Evolutionary conservation across 2,113 vertebrate genomes (phyloP), one percentile per base, ranked within the genome.

Genomic region (Oenanthe melanoleuca): DNA sequence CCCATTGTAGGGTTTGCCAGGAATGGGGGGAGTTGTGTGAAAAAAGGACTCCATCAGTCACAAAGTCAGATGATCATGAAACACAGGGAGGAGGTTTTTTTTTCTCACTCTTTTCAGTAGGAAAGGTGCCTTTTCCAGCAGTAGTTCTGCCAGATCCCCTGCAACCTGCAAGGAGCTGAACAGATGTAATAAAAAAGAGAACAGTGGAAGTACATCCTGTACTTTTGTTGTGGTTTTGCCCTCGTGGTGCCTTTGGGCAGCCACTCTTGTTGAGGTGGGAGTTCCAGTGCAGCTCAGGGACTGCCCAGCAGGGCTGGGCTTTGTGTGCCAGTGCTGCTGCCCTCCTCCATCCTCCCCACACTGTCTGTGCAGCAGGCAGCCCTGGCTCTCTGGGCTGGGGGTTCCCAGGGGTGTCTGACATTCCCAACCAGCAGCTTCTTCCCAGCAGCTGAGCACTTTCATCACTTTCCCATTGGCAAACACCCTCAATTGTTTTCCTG

Each of bases 401-500:
- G 45, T 8, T 86, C 74, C 37, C 52, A 84, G 61, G 37, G 28
- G 8, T 40, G 56, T 23, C 59, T 6, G 33, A n/a, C 28, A 15
- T 67, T 37, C 40, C 70, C 25, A 44, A 33, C 6, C 7, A 11
- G 34, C 45, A 88, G 53, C n/a, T 93, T 71, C n/a, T 88, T 42
- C 61, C n/a, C 19, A 19, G 42, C 31, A 88, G 42, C 84, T 80
- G 53, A 93, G 44, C 40, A 12, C 40, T 9, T 79, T 14, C 18
- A 8, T 84, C 34, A 52, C 33, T 16, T 28, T 31, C 44, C 21
- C 38, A 12, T 3, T 10, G 26, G 34, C 47, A 63, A 81, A 64
- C 15, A 19, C 16, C 33, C 52, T 63, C 65, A 34, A 2, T 1
- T 66, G 15, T n/a, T 63, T 0, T 50, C 26, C 33, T 3, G 1